A percentile compares a stretch with the other conserved stretches of the same genome.
Conservation (phyloP, 2,797 vertebrate species). For the Sebastes kiyomatsui region DNA sequence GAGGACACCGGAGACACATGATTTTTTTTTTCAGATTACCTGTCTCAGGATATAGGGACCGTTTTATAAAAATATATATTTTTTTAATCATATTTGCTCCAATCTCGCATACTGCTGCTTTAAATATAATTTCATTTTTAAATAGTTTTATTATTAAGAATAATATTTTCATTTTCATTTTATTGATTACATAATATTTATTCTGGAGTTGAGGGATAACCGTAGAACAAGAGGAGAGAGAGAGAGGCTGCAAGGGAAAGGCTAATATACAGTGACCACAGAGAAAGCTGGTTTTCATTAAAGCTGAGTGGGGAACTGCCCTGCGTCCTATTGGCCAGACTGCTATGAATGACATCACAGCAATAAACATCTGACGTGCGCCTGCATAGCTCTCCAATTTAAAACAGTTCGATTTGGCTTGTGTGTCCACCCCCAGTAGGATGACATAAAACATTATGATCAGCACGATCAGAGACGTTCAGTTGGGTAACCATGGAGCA, state of each 20-base stretch:
- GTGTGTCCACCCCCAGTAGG: neutral
- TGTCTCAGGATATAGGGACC: no score
- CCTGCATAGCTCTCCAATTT: neutral
- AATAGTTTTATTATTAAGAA: neutral
- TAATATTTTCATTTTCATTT: neutral
- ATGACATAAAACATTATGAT: neutral
- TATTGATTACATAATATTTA: neutral
- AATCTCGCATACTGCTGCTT: no score
- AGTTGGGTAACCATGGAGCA: neutral
- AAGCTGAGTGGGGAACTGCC: slow-evolving; percentile 49
- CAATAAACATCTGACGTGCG: neutral
- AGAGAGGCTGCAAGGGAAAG: neutral
- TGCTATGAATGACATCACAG: slow-evolving; percentile 36
- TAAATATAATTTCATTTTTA: no score
- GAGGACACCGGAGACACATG: no score
- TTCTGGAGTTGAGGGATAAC: neutral
- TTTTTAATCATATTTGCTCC: no score
- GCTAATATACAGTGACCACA: neutral
- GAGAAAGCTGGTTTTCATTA: slow-evolving; percentile 74
- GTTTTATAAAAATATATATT: no score
- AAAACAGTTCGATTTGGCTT: neutral
- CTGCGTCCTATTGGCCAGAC: slow-evolving; percentile 70
- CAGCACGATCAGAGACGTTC: neutral
- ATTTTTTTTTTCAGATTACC: no score
- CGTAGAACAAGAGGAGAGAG: neutral